A percentile compares a stretch with the other conserved stretches of the same genome.
Conservation (phyloP, 1,140 invertebrate genomes). For the Antheraea mylitta region DNA sequence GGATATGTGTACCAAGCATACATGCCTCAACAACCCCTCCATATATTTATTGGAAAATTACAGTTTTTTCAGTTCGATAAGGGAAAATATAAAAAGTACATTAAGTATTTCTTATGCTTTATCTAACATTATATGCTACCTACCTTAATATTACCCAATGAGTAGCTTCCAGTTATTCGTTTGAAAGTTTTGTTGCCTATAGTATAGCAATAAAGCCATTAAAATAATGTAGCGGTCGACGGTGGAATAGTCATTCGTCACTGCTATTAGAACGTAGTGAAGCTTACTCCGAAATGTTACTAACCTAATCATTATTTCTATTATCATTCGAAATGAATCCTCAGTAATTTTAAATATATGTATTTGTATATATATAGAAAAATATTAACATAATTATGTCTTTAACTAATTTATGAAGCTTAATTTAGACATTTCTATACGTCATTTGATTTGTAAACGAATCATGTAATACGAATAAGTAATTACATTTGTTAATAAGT, state of each 20-base stretch:
- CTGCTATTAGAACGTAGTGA: constrained; percentile 49
- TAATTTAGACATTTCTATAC: too few species aligned
- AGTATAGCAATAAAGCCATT: constrained; percentile 68
- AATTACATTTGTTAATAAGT: too few species aligned
- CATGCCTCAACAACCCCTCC: too few species aligned
- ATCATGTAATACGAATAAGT: too few species aligned
- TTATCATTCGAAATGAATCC: background rate
- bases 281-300: background rate
- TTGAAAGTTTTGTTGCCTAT: constrained; percentile 54
- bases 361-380: too few species aligned
- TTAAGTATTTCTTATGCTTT: background rate
- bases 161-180: constrained; percentile 27
- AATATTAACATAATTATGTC: too few species aligned
- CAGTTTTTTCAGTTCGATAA: too few species aligned
- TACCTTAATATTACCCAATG: background rate
- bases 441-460: too few species aligned
- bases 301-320: background rate
- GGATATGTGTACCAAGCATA: too few species aligned
- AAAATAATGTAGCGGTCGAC: constrained; percentile 55
- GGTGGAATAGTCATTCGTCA: constrained; percentile 56
- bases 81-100: background rate
- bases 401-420: too few species aligned
- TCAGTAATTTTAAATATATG: too few species aligned
- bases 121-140: background rate
- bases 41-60: too few species aligned